These are phyloP conservation scores for Drosophila merina DNA, from an alignment of 2,888 invertebrate genomes.

Conservation along the genomic window DNA sequence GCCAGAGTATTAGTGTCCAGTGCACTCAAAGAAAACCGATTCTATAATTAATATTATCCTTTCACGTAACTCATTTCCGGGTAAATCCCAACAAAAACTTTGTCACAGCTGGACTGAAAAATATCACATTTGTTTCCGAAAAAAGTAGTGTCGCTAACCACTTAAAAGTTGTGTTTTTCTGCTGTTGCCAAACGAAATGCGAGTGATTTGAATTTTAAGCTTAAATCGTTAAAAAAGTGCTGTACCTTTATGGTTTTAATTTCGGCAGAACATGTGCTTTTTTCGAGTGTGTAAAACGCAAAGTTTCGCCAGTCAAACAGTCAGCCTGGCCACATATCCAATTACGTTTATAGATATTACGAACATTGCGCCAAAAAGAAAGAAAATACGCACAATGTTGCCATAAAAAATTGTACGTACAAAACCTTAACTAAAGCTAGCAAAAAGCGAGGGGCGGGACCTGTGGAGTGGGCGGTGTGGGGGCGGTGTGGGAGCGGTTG, in stretches of 20 bases:
- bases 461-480: neutral
- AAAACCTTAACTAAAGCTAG: conserved; percentile 62
- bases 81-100: neutral
- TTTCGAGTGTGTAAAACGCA: conserved; percentile 15
- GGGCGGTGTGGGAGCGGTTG: neutral
- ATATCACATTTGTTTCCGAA: neutral
- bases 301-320: conserved; percentile 51
- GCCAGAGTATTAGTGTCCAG: conserved; percentile 10
- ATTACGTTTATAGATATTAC: conserved; percentile 78
- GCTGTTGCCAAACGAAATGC: neutral
- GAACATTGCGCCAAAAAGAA: conserved; percentile 59
- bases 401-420: conserved; percentile 60
- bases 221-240: neutral
- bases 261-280: neutral
- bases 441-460: conserved; percentile 5
- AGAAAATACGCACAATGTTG: conserved; percentile 67
- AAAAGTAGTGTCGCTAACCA: neutral
- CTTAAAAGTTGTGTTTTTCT: neutral
- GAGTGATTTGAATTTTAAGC: neutral
- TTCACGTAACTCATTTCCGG: neutral
- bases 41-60: neutral
- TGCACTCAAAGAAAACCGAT: neutral
- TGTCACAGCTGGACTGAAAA: neutral
- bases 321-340: conserved; percentile 69
- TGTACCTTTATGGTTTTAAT: neutral